A percentile compares a stretch with the other conserved stretches of the same genome.
phyloP scores from a whole-genome alignment of 2,113 vertebrate species.

The Elaphurus davidianus region DNA sequence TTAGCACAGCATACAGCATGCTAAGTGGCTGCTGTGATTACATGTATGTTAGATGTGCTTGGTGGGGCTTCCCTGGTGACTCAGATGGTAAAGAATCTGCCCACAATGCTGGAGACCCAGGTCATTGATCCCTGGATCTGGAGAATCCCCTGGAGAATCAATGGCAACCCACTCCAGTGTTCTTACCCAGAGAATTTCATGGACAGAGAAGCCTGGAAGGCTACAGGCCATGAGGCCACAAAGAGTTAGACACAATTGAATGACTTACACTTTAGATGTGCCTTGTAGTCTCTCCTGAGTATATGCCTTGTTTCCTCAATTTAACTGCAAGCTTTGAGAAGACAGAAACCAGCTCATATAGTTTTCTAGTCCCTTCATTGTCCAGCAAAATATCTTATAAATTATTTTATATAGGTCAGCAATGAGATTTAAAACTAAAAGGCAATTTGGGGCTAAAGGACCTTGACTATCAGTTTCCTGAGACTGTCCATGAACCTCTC shows the following conservation, averaged over 20 bases:
- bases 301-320: not conserved
- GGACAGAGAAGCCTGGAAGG: not conserved
- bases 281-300: not conserved
- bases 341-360: not conserved
- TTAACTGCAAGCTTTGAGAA: not conserved
- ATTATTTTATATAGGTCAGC: not conserved
- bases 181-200: not conserved
- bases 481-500: not conserved
- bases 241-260: not conserved
- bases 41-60: not conserved
- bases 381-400: not conserved
- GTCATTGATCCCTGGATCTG: not conserved
- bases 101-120: not conserved
- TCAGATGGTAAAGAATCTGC: not conserved
- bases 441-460: not conserved
- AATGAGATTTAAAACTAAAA: not conserved
- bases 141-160: not conserved
- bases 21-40: not conserved
- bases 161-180: not conserved
- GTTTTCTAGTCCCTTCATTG: not conserved
- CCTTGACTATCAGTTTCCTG: not conserved
- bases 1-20: not conserved
- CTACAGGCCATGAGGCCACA: not conserved
- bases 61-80: not conserved
- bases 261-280: not conserved